These are phyloP conservation scores for Varanus salvator DNA, from an alignment of 2,113 vertebrate genomes.

Conservation along the genomic window DNA sequence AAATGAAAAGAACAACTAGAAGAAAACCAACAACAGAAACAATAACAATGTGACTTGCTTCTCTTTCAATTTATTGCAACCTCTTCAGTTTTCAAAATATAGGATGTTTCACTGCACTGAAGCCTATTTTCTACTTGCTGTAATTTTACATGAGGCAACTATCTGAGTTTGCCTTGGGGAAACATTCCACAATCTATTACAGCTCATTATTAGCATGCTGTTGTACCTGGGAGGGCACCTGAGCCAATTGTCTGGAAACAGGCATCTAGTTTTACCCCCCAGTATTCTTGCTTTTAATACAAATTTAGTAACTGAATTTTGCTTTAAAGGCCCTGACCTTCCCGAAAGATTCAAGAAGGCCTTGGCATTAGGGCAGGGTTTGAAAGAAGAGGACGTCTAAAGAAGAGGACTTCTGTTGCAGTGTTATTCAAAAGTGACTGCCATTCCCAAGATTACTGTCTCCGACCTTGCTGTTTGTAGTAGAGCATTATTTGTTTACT, in stretches of 20 bases:
- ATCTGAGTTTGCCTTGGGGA: not conserved
- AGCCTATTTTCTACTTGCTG: not conserved
- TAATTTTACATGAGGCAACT: not conserved
- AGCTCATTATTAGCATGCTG: not conserved
- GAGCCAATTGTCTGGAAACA: not conserved
- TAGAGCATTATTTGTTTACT: too few relatives aligned
- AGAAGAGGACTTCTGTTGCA: too few relatives aligned
- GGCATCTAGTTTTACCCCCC: not conserved
- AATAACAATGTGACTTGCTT: too few relatives aligned
- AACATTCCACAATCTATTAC: constrained; percentile 25
- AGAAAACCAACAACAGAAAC: too few relatives aligned
- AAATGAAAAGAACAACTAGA: too few relatives aligned
- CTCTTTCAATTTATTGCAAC: not conserved
- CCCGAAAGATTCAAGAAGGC: constrained; percentile 7
- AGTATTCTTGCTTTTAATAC: not conserved
- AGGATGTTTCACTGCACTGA: not conserved
- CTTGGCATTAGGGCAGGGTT: not conserved
- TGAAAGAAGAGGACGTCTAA: not conserved
- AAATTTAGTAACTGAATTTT: not conserved
- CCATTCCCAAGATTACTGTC: too few relatives aligned
- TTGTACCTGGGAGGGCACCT: not conserved
- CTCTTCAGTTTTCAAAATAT: not conserved
- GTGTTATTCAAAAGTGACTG: too few relatives aligned
- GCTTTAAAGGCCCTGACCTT: not conserved
- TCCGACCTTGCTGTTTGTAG: too few relatives aligned